Evolutionary conservation across 2,888 invertebrate species (phyloP), one percentile per base, ranked within the genome.

Genomic region (Drosophila colorata): DNA sequence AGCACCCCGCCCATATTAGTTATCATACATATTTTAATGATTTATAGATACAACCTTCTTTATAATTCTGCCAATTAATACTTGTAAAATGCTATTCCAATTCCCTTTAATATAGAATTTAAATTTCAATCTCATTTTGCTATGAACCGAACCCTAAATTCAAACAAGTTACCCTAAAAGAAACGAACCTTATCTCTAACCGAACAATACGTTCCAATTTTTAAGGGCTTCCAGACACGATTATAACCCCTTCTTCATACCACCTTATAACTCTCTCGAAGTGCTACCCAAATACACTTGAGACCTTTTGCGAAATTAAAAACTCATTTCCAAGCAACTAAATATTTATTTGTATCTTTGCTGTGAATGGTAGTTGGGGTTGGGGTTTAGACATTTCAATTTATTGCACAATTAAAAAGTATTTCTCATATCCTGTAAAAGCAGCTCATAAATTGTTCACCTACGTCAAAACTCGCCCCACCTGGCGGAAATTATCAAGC

Each of bases 351-450:
- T 77, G 11, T 41, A 35, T 41, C 3, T 6, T 20, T 23, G 16
- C 49, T 1, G 1, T 33, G 13, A 13, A 13, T 1, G 4, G 28
- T 8, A 3, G 2, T 28, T 8, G 9, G 25, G 18, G 35, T 9
- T 1, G 37, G 18, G 37, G 38, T 7, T 16, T 7, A 18, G 44
- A 40, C 33, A 79, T 78, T 76, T 74, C 72, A 73, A 83, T 78
- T 86, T 85, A 80, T 77, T 79, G 77, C 70, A 69, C 79, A 88
- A 83, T 87, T 83, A 77, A 69, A 77, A 81, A 59, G 71, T 61
- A 78, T 77, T 88, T 84, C 75, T 77, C 74, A 78, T 77, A 89
- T 87, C 87, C 90, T 72, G 72, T 46, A 35, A 80, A 41, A 59
- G 65, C 66, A 58, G 56, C 59, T 63, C 68, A 71, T 74, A 79